These are phyloP conservation scores for Cecropterus lyciades DNA, from an alignment of 1,140 invertebrate species.

Conservation along the genomic window DNA sequence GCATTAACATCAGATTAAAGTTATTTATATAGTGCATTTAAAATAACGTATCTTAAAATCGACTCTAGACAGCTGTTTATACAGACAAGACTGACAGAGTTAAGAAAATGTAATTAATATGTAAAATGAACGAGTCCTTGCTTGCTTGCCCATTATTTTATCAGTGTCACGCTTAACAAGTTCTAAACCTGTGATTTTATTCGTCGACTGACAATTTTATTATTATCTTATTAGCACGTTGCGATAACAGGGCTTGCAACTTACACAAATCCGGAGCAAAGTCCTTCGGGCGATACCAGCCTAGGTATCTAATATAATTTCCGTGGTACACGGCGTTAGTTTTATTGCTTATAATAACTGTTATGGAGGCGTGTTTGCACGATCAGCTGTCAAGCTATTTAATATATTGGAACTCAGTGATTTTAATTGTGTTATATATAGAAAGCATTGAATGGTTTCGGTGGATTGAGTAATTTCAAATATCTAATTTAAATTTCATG, in stretches of 20 bases:
- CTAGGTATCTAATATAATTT: constrained; percentile 55
- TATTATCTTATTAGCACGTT: constrained; percentile 32
- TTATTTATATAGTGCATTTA: background rate
- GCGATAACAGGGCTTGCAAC: constrained; percentile 17
- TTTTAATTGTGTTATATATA: constrained; percentile 9
- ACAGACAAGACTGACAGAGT: background rate
- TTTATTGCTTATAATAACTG: constrained; percentile 59
- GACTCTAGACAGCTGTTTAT: background rate
- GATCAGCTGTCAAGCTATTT: constrained; percentile 47
- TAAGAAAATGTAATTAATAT: constrained; percentile 11
- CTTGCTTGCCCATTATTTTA: constrained; percentile 10
- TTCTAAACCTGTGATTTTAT: constrained; percentile 15
- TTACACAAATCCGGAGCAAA: constrained; percentile 34
- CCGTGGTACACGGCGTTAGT: constrained; percentile 53
- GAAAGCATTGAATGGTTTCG: background rate
- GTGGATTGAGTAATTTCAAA: background rate
- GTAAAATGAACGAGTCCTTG: constrained; percentile 2
- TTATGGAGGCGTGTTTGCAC: constrained; percentile 55
- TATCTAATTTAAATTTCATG: background rate
- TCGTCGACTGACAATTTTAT: constrained; percentile 19
- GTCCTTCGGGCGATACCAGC: constrained; percentile 40
- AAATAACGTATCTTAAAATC: background rate
- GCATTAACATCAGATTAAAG: background rate
- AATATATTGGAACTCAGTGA: constrained; percentile 47
- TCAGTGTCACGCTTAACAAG: constrained; percentile 13